Evolutionary conservation across 2,797 vertebrate genomes (phyloP).

Genomic region (Sciurus carolinensis): DNA sequence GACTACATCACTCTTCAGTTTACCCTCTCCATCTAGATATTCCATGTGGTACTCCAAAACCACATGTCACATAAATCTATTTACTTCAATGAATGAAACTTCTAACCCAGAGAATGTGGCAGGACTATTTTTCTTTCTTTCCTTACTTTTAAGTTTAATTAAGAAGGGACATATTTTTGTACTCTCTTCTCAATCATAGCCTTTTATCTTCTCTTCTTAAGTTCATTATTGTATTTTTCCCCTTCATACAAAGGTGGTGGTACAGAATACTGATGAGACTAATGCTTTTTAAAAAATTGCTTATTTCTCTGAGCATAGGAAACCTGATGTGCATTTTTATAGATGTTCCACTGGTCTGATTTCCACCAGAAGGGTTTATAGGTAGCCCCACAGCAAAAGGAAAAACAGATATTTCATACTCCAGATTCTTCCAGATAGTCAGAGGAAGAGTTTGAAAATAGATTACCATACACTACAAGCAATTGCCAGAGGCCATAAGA

Average conservation of each 20-base stretch:
- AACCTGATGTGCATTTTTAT: slow-evolving; percentile 63
- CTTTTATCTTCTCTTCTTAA: slow-evolving; percentile 87
- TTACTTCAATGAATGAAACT: slow-evolving; percentile 72
- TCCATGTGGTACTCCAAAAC: slow-evolving; percentile 64
- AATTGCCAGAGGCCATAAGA: background rate
- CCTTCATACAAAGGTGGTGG: slow-evolving; percentile 73
- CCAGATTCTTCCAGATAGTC: background rate
- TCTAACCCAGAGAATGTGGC: slow-evolving; percentile 79
- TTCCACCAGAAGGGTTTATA: background rate
- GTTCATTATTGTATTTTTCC: slow-evolving; percentile 84
- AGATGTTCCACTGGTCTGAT: slow-evolving; percentile 14
- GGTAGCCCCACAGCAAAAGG: background rate
- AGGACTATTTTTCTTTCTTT: slow-evolving; percentile 72
- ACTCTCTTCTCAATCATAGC: slow-evolving; percentile 64
- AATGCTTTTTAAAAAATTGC: slow-evolving; percentile 82
- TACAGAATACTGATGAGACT: slow-evolving; percentile 85
- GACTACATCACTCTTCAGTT: background rate
- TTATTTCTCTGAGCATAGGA: slow-evolving; percentile 76
- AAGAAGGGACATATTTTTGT: slow-evolving; percentile 82
- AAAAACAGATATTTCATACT: background rate
- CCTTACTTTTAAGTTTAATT: slow-evolving; percentile 84
- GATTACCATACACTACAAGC: slow-evolving; percentile 54
- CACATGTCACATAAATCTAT: background rate
- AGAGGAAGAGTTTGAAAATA: slow-evolving; percentile 60
- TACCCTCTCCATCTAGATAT: slow-evolving; percentile 7